phyloP scores from a whole-genome alignment of 2,888 invertebrate species.

The Petrolisthes cinctipes region DNA sequence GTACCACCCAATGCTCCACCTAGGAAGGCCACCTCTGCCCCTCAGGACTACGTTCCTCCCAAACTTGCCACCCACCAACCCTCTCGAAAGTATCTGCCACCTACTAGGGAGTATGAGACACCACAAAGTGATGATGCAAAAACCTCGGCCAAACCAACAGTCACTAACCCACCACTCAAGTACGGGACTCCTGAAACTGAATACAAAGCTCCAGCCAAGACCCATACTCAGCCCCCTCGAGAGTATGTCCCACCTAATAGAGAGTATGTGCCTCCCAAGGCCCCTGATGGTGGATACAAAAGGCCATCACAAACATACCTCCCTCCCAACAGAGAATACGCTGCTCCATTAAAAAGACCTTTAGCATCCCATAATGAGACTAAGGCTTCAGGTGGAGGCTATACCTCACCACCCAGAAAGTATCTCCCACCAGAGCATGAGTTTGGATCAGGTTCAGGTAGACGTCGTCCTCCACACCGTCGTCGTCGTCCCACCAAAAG shows the following conservation, averaged over 20 bases:
- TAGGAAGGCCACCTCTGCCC: conserved; percentile 11
- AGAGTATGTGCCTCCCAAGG: conserved; percentile 12
- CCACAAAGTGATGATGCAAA: background rate
- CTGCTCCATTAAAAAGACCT: conserved; percentile 22
- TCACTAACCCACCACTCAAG: conserved; percentile 7
- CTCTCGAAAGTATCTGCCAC: conserved; percentile 18
- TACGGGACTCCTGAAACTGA: conserved; percentile 19
- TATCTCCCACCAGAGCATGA: conserved; percentile 46
- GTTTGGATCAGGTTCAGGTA: conserved; percentile 9
- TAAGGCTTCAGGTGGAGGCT: conserved; percentile 23
- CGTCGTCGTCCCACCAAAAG: conserved; percentile 39
- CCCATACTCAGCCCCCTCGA: conserved; percentile 22
- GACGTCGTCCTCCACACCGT: conserved; percentile 31
- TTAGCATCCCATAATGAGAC: background rate
- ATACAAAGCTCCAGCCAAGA: background rate
- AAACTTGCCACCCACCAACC: background rate
- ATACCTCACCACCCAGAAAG: conserved; percentile 41
- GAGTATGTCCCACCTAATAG: conserved; percentile 19
- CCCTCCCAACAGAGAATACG: conserved; percentile 12
- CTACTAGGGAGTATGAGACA: background rate
- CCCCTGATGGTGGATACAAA: background rate
- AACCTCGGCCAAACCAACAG: background rate
- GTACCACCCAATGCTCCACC: background rate
- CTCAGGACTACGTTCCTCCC: conserved; percentile 28
- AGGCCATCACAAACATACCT: background rate